Percentiles rank a stretch among this genome's conserved stretches.
phyloP scores from a whole-genome alignment of 2,888 invertebrate genomes.

The Nephrotoma appendiculata region DNA sequence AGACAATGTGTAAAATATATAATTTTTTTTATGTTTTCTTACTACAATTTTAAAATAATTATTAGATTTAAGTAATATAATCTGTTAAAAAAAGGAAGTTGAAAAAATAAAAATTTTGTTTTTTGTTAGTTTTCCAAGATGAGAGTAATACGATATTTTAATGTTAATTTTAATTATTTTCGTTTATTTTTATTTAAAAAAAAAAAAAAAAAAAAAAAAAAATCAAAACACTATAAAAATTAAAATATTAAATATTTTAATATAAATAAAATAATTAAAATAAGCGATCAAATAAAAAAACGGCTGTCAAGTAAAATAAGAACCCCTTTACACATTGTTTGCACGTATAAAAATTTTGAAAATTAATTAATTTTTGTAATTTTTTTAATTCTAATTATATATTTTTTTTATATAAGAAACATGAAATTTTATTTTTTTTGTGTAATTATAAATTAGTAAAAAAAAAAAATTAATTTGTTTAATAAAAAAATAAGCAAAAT shows the following conservation, averaged over 20 bases:
- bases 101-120: slow-evolving; percentile 2
- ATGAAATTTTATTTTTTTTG: slow-evolving; percentile 5
- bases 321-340: slow-evolving; percentile 36
- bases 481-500: not conserved
- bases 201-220: slow-evolving; percentile 24
- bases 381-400: slow-evolving; percentile 18
- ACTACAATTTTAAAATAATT: not conserved
- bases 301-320: slow-evolving; percentile 7
- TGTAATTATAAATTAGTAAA: slow-evolving; percentile 4
- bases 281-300: not conserved
- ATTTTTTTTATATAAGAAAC: slow-evolving; percentile 14
- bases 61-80: not conserved
- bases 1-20: slow-evolving; percentile 5
- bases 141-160: slow-evolving; percentile 6
- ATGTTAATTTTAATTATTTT: slow-evolving; percentile 6
- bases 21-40: slow-evolving; percentile 1
- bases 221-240: not conserved
- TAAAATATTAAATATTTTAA: slow-evolving; percentile 1
- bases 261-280: not conserved
- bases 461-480: not conserved
- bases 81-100: not conserved
- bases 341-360: slow-evolving; percentile 20
- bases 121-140: not conserved
- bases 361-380: slow-evolving; percentile 11
- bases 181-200: slow-evolving; percentile 31